Percentiles rank a stretch among this genome's conserved stretches.
These are phyloP conservation scores for Loripinus fragilis DNA, from an alignment of 2,888 invertebrate species.

Conservation along the genomic window DNA sequence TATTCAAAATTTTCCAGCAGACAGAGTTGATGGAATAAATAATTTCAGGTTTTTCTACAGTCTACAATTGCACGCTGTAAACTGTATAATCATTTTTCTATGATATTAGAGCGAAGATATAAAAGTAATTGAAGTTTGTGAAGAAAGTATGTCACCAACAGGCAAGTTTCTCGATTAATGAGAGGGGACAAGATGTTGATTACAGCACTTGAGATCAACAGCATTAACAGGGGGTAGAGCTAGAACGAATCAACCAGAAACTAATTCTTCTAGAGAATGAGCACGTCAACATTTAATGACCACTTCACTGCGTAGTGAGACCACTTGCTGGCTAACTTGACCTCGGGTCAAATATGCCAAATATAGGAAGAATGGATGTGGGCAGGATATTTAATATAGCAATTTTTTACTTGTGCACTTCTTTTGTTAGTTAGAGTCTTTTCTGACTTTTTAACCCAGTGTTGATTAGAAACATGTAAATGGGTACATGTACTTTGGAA, in stretches of 20 bases:
- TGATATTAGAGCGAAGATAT: background rate
- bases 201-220: conserved; percentile 13
- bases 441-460: too few species aligned
- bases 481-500: too few species aligned
- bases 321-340: conserved; percentile 53
- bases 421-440: too few species aligned
- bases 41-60: too few species aligned
- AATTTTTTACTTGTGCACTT: background rate
- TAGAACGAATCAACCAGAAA: conserved; percentile 30
- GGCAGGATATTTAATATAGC: background rate
- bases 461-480: too few species aligned
- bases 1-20: too few species aligned
- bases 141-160: background rate
- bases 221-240: conserved; percentile 18
- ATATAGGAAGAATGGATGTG: conserved; percentile 17
- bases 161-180: conserved; percentile 9
- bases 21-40: too few species aligned
- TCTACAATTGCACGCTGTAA: too few species aligned
- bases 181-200: conserved; percentile 16
- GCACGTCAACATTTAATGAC: conserved; percentile 53
- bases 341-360: conserved; percentile 47
- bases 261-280: conserved; percentile 46
- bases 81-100: background rate
- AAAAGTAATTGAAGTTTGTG: conserved; percentile 5
- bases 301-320: conserved; percentile 54